Conservation (phyloP, 2,888 invertebrate genomes). For the Ormyrus pomaceus region DNA sequence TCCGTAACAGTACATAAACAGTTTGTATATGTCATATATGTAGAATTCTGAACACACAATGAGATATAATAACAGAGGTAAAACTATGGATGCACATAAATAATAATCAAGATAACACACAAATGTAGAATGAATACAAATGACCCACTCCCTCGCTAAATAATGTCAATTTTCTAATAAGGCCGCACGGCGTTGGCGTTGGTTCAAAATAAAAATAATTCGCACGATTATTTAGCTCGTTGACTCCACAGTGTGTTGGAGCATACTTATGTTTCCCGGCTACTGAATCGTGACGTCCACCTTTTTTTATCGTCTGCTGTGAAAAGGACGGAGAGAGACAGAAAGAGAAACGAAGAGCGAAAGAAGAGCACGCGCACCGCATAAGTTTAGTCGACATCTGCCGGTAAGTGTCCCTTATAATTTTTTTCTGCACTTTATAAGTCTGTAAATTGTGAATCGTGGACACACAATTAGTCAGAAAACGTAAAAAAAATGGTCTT, state of each 20-base stretch:
- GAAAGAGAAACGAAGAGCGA: constrained; percentile 20
- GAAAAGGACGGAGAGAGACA: not conserved
- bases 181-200: no score
- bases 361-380: constrained; percentile 42
- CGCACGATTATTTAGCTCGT: not conserved
- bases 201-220: no score
- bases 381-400: constrained; percentile 47
- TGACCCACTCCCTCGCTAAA: no score
- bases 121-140: no score
- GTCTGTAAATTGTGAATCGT: constrained; percentile 3
- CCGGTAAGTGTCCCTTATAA: constrained; percentile 27
- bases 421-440: constrained; percentile 20
- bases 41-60: no score
- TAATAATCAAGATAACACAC: no score
- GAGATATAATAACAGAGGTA: no score
- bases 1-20: no score
- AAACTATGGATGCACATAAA: no score
- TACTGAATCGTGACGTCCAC: no score
- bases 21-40: no score
- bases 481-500: not conserved
- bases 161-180: no score
- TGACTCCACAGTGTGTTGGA: not conserved
- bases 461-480: constrained; percentile 39
- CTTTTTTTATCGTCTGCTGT: not conserved
- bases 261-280: not conserved